Evolutionary conservation across 2,888 invertebrate species (phyloP).

Genomic region (Cotesia congregata): DNA sequence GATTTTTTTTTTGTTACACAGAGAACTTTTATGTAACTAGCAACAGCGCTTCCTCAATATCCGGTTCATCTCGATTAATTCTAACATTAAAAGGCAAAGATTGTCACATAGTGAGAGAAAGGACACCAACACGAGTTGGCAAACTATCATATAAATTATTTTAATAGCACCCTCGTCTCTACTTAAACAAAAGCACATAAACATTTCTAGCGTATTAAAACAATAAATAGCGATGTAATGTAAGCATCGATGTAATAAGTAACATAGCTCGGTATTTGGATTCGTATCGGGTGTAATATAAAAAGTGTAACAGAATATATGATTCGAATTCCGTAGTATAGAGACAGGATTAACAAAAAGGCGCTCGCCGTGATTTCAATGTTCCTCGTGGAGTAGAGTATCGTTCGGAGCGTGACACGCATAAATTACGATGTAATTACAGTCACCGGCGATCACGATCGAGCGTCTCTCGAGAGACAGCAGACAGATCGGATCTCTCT

Average conservation of each 20-base stretch:
- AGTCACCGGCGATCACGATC: slow-evolving; percentile 65
- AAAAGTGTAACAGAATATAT: neutral
- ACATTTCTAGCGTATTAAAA: no score
- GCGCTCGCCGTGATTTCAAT: slow-evolving; percentile 2
- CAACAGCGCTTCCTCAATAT: no score
- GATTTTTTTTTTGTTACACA: no score
- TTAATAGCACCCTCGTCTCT: no score
- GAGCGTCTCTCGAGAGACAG: slow-evolving; percentile 49
- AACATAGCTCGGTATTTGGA: neutral
- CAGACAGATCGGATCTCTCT: slow-evolving; percentile 63
- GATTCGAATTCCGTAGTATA: neutral
- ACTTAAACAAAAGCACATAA: no score
- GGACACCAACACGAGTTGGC: no score
- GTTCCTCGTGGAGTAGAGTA: slow-evolving; percentile 34
- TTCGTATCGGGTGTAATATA: neutral
- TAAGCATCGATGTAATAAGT: neutral
- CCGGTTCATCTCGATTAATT: no score
- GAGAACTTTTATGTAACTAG: no score
- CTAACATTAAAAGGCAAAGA: no score
- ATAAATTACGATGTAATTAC: slow-evolving; percentile 69
- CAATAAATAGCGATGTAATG: neutral
- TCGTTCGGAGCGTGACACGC: slow-evolving; percentile 61
- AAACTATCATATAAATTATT: no score
- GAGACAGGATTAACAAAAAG: neutral
- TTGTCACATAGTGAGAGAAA: no score